Conservation (phyloP, 2,888 invertebrate species). For the Chloromyia formosa region DNA sequence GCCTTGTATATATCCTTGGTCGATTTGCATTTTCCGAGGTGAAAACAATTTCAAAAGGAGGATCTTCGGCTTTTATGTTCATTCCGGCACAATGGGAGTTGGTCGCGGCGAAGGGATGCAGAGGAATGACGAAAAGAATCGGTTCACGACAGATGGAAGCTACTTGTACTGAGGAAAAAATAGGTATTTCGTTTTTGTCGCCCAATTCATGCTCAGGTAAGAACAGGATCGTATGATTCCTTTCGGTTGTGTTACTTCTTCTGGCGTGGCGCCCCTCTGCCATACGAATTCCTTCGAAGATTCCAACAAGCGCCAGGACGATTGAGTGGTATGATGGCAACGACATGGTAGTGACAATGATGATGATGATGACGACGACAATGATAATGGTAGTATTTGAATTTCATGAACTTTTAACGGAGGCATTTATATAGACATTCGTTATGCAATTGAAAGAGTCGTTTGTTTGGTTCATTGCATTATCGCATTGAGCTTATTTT, state of each 20-base stretch:
- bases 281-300: constrained; percentile 21
- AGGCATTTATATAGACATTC: constrained; percentile 40
- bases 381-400: constrained; percentile 50
- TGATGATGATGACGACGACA: constrained; percentile 45
- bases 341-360: constrained; percentile 30
- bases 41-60: constrained; percentile 37
- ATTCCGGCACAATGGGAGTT: constrained; percentile 1
- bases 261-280: background rate
- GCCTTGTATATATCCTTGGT: constrained; percentile 17
- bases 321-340: constrained; percentile 7
- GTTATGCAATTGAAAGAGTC: constrained; percentile 23
- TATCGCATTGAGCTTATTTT: constrained; percentile 15
- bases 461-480: constrained; percentile 13
- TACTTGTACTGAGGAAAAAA: constrained; percentile 29
- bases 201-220: constrained; percentile 30
- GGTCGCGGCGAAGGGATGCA: constrained; percentile 7
- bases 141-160: constrained; percentile 1
- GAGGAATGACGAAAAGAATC: constrained; percentile 7
- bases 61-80: constrained; percentile 26
- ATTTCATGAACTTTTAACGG: constrained; percentile 49
- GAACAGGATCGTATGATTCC: constrained; percentile 31
- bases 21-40: constrained; percentile 44
- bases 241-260: constrained; percentile 32
- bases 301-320: constrained; percentile 3
- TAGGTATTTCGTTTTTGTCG: constrained; percentile 27